Base-by-base conservation (phyloP, 2,888 invertebrate genomes). In the Seira ritae region DNA sequence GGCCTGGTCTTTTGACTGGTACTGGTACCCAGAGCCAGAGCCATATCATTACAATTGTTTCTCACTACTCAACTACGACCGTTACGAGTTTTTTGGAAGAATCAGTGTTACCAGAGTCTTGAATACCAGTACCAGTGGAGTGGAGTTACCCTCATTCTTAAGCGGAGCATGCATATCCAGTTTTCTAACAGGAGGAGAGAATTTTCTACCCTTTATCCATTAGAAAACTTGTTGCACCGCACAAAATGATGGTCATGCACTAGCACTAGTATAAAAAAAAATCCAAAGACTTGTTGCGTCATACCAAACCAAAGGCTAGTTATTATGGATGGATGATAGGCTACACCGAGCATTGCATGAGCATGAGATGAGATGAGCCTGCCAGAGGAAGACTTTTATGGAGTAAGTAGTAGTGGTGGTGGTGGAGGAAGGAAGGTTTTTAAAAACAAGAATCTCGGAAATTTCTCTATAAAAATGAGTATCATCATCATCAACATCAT, bases 261-360 rank as follows among this genome's bases (percentile, higher is more conserved):
- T 62, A 20, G 62, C 15, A 42, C 6, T 8, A 12, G 42, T 4
- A 42, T 8, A 17, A 60, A 60, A 42, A 62, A 62, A 62, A 20
- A 17, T 73, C 42, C 72, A 60, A 24, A 75, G 37, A 75, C 81
- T 81, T 81, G 81, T 81, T 81, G 81, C 81, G 75, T 81, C 81
- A 81, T 20, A 19, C 20, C 20, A 20, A 20, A 31, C n/a, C n/a
- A n/a, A n/a, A n/a, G n/a, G 55, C 55, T 17, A 55, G 3, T 31
- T 31, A 31, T 31, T 31, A 31, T 31, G 31, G 31, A 31, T 31
- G 31, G 31, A 31, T 31, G 31, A 31, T 31, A 31, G 31, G 31
- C 31, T 31, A 31, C 31, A 31, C 31, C 31, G 8, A 31, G 31
- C 31, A 31, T n/a, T 31, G 31, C 31, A 31, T 4, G 8, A 31